These are phyloP conservation scores for Oreonectes daqikongensis DNA, from an alignment of 2,797 vertebrate species.

Conservation along the genomic window DNA sequence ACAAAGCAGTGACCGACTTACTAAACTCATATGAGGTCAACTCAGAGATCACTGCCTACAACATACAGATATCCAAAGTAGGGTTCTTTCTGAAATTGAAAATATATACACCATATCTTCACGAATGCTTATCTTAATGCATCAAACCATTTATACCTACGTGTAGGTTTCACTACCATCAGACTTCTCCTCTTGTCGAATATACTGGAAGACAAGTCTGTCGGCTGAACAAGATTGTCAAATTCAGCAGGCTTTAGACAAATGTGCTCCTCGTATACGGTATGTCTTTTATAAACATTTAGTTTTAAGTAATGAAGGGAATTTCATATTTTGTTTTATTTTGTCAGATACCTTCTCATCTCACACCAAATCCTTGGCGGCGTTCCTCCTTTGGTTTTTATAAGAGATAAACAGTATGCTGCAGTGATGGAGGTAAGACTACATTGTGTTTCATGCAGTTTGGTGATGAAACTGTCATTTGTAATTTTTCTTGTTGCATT, in stretches of 20 bases:
- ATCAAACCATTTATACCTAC: neutral
- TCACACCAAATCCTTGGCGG: conserved; percentile 57
- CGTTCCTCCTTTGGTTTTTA: conserved; percentile 56
- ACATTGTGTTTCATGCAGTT: neutral
- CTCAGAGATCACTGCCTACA: conserved; percentile 66
- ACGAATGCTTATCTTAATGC: neutral
- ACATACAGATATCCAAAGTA: conserved; percentile 65
- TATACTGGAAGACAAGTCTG: conserved; percentile 79
- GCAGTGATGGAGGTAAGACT: conserved; percentile 54
- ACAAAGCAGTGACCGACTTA: conserved; percentile 75
- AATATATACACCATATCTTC: neutral
- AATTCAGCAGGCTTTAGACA: conserved; percentile 68
- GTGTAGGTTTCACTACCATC: conserved; percentile 78
- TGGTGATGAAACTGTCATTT: neutral
- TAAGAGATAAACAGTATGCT: conserved; percentile 57
- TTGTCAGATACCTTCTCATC: conserved; percentile 56
- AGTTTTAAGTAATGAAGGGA: neutral
- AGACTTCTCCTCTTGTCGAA: conserved; percentile 79
- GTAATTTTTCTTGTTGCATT: neutral
- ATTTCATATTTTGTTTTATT: neutral
- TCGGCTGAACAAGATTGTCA: conserved; percentile 62
- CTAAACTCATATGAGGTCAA: conserved; percentile 74
- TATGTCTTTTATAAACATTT: neutral
- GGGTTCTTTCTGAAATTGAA: neutral
- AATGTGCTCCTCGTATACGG: conserved; percentile 74